Percentiles rank a stretch among this genome's conserved stretches.
These are phyloP conservation scores for Cyrtonyx montezumae DNA, from an alignment of 2,113 vertebrate species.

Conservation along the genomic window DNA sequence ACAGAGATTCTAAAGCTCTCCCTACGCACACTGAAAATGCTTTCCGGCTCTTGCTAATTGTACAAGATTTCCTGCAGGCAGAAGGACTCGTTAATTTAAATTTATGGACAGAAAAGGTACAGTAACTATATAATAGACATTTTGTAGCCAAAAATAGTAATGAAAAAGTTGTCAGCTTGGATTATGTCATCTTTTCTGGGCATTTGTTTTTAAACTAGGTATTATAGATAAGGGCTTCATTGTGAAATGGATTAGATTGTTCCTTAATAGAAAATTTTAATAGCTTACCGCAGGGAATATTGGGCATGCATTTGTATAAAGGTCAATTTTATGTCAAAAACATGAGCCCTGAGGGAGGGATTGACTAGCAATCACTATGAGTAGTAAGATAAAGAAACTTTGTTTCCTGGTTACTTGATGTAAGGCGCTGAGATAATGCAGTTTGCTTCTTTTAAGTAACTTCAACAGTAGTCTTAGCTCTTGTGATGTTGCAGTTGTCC, in stretches of 20 bases:
- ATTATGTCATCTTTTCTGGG: neutral
- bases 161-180: neutral
- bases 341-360: neutral
- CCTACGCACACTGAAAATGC: constrained; percentile 91
- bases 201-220: neutral
- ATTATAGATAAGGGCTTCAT: neutral
- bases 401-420: neutral
- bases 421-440: neutral
- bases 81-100: constrained; percentile 90
- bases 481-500: neutral
- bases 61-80: constrained; percentile 94
- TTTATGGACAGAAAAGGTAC: constrained; percentile 93
- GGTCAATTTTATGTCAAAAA: neutral
- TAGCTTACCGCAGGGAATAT: neutral
- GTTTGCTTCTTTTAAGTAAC: neutral
- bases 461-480: neutral
- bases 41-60: constrained; percentile 88
- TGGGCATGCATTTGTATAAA: neutral
- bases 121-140: constrained; percentile 1
- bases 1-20: constrained; percentile 88
- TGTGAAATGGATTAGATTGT: neutral
- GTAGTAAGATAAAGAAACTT: neutral
- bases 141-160: neutral
- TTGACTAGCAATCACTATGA: neutral
- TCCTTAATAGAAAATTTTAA: neutral